Evolutionary conservation across 2,113 vertebrate species (phyloP).

Genomic region (Chinchilla lanigera): DNA sequence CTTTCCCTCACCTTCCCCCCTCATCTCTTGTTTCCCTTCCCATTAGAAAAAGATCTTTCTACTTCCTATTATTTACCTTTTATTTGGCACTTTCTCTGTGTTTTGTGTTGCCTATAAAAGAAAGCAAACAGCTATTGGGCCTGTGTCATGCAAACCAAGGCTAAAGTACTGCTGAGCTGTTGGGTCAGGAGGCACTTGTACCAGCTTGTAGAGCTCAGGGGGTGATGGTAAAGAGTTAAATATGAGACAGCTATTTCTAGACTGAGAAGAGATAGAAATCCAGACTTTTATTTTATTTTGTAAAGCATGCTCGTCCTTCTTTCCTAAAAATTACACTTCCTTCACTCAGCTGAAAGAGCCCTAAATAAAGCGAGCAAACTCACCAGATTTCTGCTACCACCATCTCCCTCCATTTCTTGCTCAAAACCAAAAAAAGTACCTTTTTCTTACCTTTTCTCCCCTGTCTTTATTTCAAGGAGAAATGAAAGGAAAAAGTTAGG

Average conservation of each 20-base stretch:
- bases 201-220: neutral
- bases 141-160: rapidly evolving
- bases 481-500: slow-evolving; percentile 64
- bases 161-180: neutral
- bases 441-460: neutral
- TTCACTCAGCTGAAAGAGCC: slow-evolving; percentile 72
- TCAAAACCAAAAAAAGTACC: neutral
- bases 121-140: neutral
- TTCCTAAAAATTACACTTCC: slow-evolving; percentile 38
- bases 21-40: neutral
- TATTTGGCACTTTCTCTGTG: neutral
- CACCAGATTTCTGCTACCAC: slow-evolving; percentile 21
- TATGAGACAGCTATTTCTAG: neutral
- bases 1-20: neutral
- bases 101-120: neutral
- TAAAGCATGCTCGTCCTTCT: neutral
- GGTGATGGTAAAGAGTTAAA: neutral
- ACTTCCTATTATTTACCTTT: neutral
- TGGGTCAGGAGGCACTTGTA: neutral
- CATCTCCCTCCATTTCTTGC: neutral
- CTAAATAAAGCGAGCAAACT: slow-evolving; percentile 22
- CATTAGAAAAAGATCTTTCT: neutral
- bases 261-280: neutral
- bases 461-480: slow-evolving; percentile 6
- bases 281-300: neutral